Evolutionary conservation across 2,113 vertebrate genomes (phyloP), one percentile per base, ranked within the genome.

Genomic region (Atrichornis clamosus): DNA sequence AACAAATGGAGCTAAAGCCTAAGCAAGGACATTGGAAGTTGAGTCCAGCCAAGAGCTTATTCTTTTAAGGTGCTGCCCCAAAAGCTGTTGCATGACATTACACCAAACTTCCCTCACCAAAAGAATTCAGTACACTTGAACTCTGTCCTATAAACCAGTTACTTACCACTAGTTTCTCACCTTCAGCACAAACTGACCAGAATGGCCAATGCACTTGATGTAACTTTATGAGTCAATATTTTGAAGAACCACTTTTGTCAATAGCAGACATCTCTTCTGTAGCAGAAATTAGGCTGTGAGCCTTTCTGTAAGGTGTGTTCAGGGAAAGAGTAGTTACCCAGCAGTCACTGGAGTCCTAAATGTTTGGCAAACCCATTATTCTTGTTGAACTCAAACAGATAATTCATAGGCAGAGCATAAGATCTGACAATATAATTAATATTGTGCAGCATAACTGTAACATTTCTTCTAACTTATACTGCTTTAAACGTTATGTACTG

Each of bases 371-470:
- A 67, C 21, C 55, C 41, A 46, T 88, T 88, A 53, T 88, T 94
- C 37, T 69, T 70, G 47, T 28, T 80, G 19, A 84, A 67, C 33
- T 74, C 30, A 73, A 62, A 92, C 55, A 89, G 53, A 69, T 86
- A 91, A 74, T 77, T 94, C 58, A 83, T 41, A 46, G 72, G 59
- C 50, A 94, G 35, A 78, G 21, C 24, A 24, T 82, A 75, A 83
- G 33, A 76, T 41, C 39, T 95, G 93, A 89, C 93, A 91, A 10
- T 37, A 60, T 74, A 94, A 94, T 91, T 90, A 90, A 47, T 83
- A 56, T 46, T 73, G 42, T 80, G 21, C 30, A 78, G 56, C 13
- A 4, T 58, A 80, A 88, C 56, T 47, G 28, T 49, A 81, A 23
- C 18, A 28, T 87, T 93, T 59, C n/a, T 87, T 87, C 42, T 50